Evolutionary conservation across 2,113 vertebrate species (phyloP), one percentile per base, ranked within the genome.

Genomic region (Eublepharis macularius): DNA sequence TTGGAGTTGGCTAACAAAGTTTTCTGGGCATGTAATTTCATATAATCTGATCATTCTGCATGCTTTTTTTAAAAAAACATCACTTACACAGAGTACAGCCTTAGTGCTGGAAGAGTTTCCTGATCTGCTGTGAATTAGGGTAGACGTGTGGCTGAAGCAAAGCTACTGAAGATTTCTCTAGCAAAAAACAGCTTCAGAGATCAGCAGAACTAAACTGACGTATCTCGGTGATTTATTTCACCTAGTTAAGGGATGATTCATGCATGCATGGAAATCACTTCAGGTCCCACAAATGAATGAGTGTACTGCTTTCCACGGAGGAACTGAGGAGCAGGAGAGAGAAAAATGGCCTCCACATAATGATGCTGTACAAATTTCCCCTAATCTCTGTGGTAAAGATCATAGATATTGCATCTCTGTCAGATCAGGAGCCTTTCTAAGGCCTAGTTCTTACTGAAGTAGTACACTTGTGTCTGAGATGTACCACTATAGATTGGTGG

Each of bases 11-110:
- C 84, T 91, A 80, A 92, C 76, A 57, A 82, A 91, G 89, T 92
- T 93, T 92, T 93, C 94, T 87, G 60, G 88, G 84, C 69, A 49
- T 88, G 83, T 86, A 84, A 93, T 94, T 93, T 92, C 83, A 57
- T 90, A 89, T 93, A 91, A 93, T 92, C 86, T 92, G 93, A 91
- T 94, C 89, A 92, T 90, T 89, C 84, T 68, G 82, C 86, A 72
- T 47, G 29, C 82, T 92, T 92, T 91, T 90, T 91, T 82, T 39
- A 60, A 74, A 66, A 82, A 57, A 3, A 90, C 91, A 83, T 76
- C 66, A 43, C n/a, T 84, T 72, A 76, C 66, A 10, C 81, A 82
- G 63, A 14, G 12, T 83, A 66, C 70, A 60, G 2, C 32, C 77
- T 70, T 65, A 77, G 68, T 84, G 87, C 85, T 60, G 82, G 73